A percentile compares a stretch with the other conserved stretches of the same genome.
These are phyloP conservation scores for Saturnia pavonia DNA, from an alignment of 2,888 invertebrate genomes.

Conservation along the genomic window DNA sequence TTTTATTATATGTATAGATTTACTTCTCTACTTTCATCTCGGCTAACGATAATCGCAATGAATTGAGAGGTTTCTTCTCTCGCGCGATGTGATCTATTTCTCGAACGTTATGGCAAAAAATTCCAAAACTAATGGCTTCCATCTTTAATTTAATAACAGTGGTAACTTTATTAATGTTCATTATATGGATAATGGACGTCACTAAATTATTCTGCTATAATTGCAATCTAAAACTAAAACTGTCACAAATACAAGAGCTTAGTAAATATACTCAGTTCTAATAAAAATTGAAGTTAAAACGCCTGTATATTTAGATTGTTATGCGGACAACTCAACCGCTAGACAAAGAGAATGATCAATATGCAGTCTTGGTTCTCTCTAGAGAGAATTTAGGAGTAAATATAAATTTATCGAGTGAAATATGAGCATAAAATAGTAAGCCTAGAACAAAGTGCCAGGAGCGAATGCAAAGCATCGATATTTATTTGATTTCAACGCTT, in stretches of 20 bases:
- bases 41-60: too few species aligned
- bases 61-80: too few species aligned
- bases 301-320: too few species aligned
- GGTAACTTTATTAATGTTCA: neutral
- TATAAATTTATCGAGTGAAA: neutral
- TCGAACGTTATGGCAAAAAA: too few species aligned
- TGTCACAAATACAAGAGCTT: neutral
- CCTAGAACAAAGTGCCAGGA: neutral
- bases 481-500: slow-evolving; percentile 9
- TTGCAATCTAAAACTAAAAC: neutral
- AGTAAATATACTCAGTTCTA: too few species aligned
- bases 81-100: too few species aligned
- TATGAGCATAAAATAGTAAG: neutral
- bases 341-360: neutral
- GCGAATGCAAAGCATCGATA: neutral
- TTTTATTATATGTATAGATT: too few species aligned
- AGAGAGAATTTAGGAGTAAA: too few species aligned
- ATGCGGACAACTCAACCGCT: neutral
- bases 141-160: neutral
- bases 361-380: neutral
- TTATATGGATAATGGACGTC: neutral
- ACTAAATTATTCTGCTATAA: too few species aligned
- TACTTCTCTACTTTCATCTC: too few species aligned
- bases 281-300: too few species aligned
- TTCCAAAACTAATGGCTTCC: neutral